These are phyloP conservation scores for Falco concolor DNA, from an alignment of 2,797 vertebrate species.

Conservation along the genomic window DNA sequence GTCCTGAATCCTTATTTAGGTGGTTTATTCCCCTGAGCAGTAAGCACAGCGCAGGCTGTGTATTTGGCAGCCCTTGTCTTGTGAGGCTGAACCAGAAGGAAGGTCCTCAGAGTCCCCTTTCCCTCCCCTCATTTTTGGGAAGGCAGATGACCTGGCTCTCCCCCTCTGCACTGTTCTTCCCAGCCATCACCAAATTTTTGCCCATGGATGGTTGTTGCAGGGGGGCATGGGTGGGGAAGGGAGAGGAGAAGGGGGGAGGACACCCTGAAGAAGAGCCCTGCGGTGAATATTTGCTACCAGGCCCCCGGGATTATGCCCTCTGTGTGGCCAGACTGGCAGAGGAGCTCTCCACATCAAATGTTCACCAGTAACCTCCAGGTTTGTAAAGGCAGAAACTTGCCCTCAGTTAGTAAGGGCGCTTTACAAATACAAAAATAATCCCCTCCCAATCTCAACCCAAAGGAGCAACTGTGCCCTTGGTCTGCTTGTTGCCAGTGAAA, in stretches of 20 bases:
- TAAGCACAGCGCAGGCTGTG: not conserved
- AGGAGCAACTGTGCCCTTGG: fast-evolving
- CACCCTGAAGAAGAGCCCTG: not conserved
- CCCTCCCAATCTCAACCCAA: not conserved
- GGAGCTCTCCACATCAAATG: not conserved
- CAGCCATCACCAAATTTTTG: not conserved
- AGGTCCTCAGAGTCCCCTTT: not conserved
- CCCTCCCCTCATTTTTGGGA: not conserved
- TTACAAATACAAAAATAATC: not conserved
- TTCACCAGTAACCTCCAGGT: not conserved
- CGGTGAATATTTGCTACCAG: fast-evolving
- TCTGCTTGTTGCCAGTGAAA: not conserved
- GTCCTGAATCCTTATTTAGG: fast-evolving
- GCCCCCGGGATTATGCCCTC: fast-evolving
- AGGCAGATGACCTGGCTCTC: not conserved
- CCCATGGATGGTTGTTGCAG: not conserved
- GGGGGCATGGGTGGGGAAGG: not conserved
- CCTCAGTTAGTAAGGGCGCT: not conserved
- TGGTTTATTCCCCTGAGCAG: not conserved
- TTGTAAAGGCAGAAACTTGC: not conserved
- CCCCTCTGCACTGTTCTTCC: not conserved
- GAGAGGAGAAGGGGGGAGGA: not conserved
- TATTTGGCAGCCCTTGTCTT: not conserved
- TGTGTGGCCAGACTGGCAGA: not conserved
- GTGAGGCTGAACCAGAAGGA: not conserved